Evolutionary conservation across 2,888 invertebrate genomes (phyloP), one percentile per base, ranked within the genome.

Genomic region (Drosophila austrosaltans): DNA sequence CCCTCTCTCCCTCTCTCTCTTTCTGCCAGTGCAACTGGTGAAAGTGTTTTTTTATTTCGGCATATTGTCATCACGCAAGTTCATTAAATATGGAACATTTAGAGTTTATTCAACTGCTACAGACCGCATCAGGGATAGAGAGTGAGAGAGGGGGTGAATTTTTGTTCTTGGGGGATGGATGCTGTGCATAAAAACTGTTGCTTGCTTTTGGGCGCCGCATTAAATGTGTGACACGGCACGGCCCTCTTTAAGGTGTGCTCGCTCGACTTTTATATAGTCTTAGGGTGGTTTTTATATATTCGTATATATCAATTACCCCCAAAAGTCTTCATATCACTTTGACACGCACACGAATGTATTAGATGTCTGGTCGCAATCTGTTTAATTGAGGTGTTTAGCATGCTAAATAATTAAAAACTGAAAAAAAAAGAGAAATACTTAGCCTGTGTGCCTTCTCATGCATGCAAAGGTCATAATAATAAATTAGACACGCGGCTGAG

Each of bases 381-480:
- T 87, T 81, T 89, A 82, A 82, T 82, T 82, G 87, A 78, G 84
- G 74, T 82, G 89, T 82, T 82, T 82, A 87, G 74, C 78, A 78
- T 59, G 71, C 73, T 83, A 72, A 86, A 88, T 82, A 88, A 87
- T 82, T 72, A 74, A 88, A 64, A 42, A 67, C 61, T 57, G 66
- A 66, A 71, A 71, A 61, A 39, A 54, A 40, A 57, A 44, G 10
- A 30, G 32, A 36, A 36, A 30, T 5, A 30, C 30, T 30, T 6
- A 30, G 28, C 32, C 40, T 53, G 10, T 39, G 10, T 30, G 30
- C 0, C 5, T 30, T 30, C 25, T 6, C 5, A 2, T 72, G 48
- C 75, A 74, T 54, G 64, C 81, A 76, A 75, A 83, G 81, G 79
- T 87, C 87, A 87, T 56, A 66, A 83, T 75, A 70, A 81, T 89